phyloP scores from a whole-genome alignment of 2,113 vertebrate species.

The Bos javanicus region DNA sequence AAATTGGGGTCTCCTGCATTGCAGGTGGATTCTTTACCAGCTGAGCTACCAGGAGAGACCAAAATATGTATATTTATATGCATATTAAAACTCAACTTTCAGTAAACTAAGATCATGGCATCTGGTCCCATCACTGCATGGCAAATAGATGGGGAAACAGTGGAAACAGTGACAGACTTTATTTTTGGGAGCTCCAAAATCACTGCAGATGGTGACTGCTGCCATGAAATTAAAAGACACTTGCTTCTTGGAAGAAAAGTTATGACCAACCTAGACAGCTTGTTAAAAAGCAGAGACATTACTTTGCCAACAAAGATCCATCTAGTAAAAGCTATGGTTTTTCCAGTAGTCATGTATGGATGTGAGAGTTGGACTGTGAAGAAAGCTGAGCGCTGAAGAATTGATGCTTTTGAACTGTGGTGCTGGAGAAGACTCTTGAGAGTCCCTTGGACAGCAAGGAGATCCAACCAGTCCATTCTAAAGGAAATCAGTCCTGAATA shows the following conservation, averaged over 20 bases:
- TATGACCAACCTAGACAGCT: background rate
- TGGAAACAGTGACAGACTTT: background rate
- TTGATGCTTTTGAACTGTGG: background rate
- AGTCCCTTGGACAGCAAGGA: background rate
- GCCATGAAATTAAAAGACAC: background rate
- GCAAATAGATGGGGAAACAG: background rate
- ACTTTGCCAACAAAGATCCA: background rate
- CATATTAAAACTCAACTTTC: background rate
- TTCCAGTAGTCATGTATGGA: background rate
- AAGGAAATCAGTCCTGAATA: background rate
- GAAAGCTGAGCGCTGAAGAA: rapidly evolving
- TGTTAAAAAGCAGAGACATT: background rate
- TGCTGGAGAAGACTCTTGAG: background rate
- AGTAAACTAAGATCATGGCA: background rate
- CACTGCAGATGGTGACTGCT: background rate
- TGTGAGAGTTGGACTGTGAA: background rate
- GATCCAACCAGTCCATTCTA: background rate
- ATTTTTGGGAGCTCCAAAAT: background rate
- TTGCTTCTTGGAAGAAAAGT: background rate
- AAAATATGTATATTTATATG: background rate
- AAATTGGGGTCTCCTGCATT: too few relatives aligned
- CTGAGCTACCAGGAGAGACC: background rate
- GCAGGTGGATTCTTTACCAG: background rate
- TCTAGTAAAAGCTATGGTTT: background rate
- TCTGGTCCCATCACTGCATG: rapidly evolving